A percentile compares a stretch with the other conserved stretches of the same genome.
These are phyloP conservation scores for Pelobates cultripes DNA, from an alignment of 2,797 vertebrate genomes.

Conservation along the genomic window DNA sequence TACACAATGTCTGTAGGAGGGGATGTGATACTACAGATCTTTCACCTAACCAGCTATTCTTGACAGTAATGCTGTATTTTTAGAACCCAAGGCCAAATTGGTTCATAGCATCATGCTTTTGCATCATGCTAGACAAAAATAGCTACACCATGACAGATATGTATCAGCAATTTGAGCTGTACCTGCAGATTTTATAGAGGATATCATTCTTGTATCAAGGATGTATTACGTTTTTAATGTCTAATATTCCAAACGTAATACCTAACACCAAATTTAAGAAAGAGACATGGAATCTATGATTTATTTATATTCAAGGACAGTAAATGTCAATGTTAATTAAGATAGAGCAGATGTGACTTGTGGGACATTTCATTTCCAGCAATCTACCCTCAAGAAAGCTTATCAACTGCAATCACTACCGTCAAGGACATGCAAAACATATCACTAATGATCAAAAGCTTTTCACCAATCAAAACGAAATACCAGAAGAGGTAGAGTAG, in stretches of 20 bases:
- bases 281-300: background rate
- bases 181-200: background rate
- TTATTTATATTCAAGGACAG: background rate
- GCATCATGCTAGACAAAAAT: constrained; percentile 21
- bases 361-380: constrained; percentile 6
- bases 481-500: background rate
- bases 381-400: background rate
- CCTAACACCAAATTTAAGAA: background rate
- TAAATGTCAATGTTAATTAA: constrained; percentile 19
- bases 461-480: background rate
- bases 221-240: too few species aligned
- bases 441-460: background rate
- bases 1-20: constrained; percentile 1
- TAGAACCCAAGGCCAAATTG: constrained; percentile 34
- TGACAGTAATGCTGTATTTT: constrained; percentile 2
- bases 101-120: constrained; percentile 33
- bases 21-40: constrained; percentile 3
- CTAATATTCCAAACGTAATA: too few species aligned
- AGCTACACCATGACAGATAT: constrained; percentile 4
- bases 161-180: background rate
- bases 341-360: background rate
- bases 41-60: constrained; percentile 4
- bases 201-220: too few species aligned
- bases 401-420: background rate
- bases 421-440: background rate